Base-by-base conservation (phyloP, 2,888 invertebrate species). In the Mongoloraphidia duomilia region DNA sequence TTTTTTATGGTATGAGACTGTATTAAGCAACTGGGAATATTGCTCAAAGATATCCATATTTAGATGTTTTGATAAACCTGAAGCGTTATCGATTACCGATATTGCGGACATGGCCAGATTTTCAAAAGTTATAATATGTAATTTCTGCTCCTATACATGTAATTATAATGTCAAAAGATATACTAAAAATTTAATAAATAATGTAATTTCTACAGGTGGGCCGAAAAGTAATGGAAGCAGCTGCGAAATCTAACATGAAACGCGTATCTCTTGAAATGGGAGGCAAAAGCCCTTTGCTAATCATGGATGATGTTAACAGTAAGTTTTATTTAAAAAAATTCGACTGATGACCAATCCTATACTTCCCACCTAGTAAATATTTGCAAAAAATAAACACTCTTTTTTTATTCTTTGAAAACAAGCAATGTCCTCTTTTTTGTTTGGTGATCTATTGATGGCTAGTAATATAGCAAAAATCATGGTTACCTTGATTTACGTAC, bases 271-370 rank as follows among this genome's bases (percentile, higher is more conserved):
- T 94, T 49, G 93, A 93, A 64, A 71, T 93, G 38, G 93, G 93
- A 38, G 93, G 93, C 51, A 93, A 93, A 65, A 88, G 87, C 63
- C 91, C 93, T 0, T 68, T 90, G 13, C 84, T 93, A 12, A 73
- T 93, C 11, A 88, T 87, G 61, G 79, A 83, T 53, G 90, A 90
- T 69, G 83, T 77, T 41, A 77, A 89, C 63, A 69, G 88, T 86
- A 69, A 70, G 72, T 64, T 26, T 26, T 26, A 26, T 6, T 26
- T 6, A 26, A 26, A 17, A 9, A n/a, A 26, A 11, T n/a, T n/a
- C n/a, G n/a, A n/a, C n/a, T n/a, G n/a, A n/a, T n/a, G n/a, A n/a
- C n/a, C n/a, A n/a, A n/a, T n/a, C n/a, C n/a, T n/a, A n/a, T n/a
- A n/a, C n/a, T n/a, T n/a, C n/a, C n/a, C n/a, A n/a, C n/a, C n/a